Evolutionary conservation across 2,888 invertebrate species (phyloP).

Genomic region (Lissonota sp.): DNA sequence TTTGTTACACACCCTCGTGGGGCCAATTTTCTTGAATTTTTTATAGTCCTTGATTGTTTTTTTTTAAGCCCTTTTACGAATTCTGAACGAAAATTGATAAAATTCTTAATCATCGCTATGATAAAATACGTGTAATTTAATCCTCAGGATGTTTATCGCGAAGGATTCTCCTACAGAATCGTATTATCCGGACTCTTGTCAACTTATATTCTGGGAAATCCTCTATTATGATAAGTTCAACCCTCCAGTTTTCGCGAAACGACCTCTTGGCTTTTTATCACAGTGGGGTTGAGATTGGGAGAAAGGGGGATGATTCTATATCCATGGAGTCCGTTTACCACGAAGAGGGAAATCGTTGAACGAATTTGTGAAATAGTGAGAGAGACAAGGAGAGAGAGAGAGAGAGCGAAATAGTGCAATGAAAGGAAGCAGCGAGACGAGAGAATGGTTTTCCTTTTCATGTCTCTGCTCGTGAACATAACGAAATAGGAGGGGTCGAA

Average conservation of each 20-base stretch:
- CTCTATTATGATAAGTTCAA: constrained; percentile 24
- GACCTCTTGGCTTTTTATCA: constrained; percentile 79
- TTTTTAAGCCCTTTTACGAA: background rate
- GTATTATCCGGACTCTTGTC: constrained; percentile 31
- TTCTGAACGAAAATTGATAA: background rate
- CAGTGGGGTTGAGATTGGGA: constrained; percentile 54
- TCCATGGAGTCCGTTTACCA: constrained; percentile 77
- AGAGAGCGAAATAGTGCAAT: constrained; percentile 27
- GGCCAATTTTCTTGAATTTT: constrained; percentile 24
- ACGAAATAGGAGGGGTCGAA: constrained; percentile 35
- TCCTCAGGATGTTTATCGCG: no score
- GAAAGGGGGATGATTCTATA: constrained; percentile 76
- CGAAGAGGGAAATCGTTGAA: constrained; percentile 50
- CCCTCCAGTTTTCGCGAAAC: constrained; percentile 68
- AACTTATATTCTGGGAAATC: constrained; percentile 46
- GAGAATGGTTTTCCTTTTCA: constrained; percentile 45
- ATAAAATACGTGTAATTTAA: no score
- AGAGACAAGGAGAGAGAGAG: constrained; percentile 20
- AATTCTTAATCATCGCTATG: no score
- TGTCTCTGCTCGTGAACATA: constrained; percentile 48
- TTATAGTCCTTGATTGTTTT: constrained; percentile 1
- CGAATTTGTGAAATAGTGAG: constrained; percentile 3
- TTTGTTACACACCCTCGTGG: constrained; percentile 26
- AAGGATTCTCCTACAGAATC: no score
- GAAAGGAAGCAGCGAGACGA: constrained; percentile 41